Evolutionary conservation across 2,888 invertebrate genomes (phyloP), one percentile per base, ranked within the genome.

Genomic region (Yponomeuta malinellus): DNA sequence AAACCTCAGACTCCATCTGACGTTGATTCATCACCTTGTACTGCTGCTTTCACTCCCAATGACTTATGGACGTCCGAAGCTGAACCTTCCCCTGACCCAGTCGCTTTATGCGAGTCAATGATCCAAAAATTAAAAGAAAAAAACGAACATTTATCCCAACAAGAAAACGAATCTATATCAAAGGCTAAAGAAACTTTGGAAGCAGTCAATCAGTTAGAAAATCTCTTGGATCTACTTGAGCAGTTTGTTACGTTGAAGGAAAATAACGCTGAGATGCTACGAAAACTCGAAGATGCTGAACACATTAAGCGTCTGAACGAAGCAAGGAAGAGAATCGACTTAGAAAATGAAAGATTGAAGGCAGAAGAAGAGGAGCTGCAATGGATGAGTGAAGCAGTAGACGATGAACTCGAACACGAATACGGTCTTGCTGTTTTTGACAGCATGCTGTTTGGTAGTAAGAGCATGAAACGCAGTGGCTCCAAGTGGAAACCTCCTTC

Each of bases 181-280:
- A 93, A 90, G 52, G 93, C 93, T 0, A 89, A 94, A 75, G 93
- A 93, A 29, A 93, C 94, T 0, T 88, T 94, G 12, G 94, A 95
- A 75, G 94, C 95, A 0, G 93, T 97, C 73, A 96, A 97, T 78
- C 96, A 97, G 78, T 84, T 97, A 70, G 96, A 96, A 75, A 96
- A 96, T 76, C 90, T 97, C 9, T 94, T 97, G 76, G 94, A 94
- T 73, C 86, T 97, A 52, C 93, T 97, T 84, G 96, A 97, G 78
- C 96, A 96, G 78, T 93, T 97, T 74, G 90, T 96, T 8, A 93
- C 94, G 65, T 85, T 97, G 63, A 93, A 95, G 74, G 95, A 96
- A 77, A 95, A 96, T 74, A 96, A 97, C 82, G 92, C 93, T 0
- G 93, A 93, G 74, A 88, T 96, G 37, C 93, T 95, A 72, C 93